These are phyloP conservation scores for Unio pictorum DNA, from an alignment of 2,888 invertebrate genomes.

Conservation along the genomic window DNA sequence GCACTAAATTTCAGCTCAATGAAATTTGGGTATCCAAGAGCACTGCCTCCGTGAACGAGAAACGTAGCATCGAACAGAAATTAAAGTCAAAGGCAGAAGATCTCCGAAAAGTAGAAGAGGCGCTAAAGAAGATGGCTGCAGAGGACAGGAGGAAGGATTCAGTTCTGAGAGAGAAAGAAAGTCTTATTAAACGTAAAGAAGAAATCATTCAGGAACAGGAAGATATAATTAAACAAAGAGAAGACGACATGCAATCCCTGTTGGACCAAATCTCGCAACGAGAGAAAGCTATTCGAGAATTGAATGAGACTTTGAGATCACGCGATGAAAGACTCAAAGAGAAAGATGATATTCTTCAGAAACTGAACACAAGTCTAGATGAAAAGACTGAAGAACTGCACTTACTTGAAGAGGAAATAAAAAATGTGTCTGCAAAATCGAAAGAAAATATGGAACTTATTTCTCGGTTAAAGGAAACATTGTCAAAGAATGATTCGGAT, in stretches of 20 bases:
- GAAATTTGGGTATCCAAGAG: constrained; percentile 61
- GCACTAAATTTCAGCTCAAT: constrained; percentile 37
- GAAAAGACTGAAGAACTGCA: constrained; percentile 57
- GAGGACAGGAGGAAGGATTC: constrained; percentile 52
- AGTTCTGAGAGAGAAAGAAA: constrained; percentile 49
- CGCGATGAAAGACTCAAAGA: constrained; percentile 66
- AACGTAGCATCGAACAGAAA: constrained; percentile 37
- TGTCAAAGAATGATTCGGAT: constrained; percentile 30
- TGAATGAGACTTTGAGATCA: constrained; percentile 51
- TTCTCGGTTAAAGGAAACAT: constrained; percentile 38
- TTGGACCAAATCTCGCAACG: constrained; percentile 58
- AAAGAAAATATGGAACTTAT: constrained; percentile 53
- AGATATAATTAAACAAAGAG: constrained; percentile 46
- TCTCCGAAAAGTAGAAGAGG: constrained; percentile 34
- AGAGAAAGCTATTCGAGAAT: constrained; percentile 52
- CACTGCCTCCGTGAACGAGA: constrained; percentile 54
- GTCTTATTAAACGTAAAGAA: constrained; percentile 45
- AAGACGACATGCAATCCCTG: constrained; percentile 49
- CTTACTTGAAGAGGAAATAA: constrained; percentile 57
- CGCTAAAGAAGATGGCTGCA: constrained; percentile 36
- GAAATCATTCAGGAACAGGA: constrained; percentile 56
- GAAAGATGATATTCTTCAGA: constrained; percentile 62
- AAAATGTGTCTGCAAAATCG: constrained; percentile 44
- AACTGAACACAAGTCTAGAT: constrained; percentile 51
- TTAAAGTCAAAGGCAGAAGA: constrained; percentile 33